phyloP scores from a whole-genome alignment of 2,888 invertebrate genomes.

The Cepaea hortensis region DNA sequence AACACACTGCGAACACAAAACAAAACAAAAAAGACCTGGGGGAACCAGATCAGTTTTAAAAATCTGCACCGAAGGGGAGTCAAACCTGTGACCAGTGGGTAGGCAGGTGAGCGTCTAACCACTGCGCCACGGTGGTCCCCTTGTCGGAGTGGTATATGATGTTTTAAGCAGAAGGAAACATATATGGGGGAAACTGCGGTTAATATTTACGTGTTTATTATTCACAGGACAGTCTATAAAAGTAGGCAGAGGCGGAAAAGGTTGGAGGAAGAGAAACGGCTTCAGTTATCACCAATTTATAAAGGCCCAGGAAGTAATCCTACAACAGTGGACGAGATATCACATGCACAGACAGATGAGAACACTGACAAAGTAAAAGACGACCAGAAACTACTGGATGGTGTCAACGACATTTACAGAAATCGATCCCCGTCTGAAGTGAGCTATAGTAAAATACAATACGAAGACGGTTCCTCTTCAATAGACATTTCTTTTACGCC shows the following conservation, averaged over 20 bases:
- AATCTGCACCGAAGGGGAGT: no score
- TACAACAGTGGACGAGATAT: background rate
- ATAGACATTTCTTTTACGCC: background rate
- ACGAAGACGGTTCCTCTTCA: background rate
- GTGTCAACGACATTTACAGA: conserved; percentile 3
- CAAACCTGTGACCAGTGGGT: no score
- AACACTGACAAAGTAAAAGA: background rate
- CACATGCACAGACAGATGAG: background rate
- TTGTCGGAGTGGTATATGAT: no score
- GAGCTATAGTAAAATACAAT: background rate
- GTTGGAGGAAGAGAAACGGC: background rate
- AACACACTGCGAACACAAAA: no score
- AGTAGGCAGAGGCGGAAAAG: background rate
- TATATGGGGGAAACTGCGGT: no score
- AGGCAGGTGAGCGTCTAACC: no score
- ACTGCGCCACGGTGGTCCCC: no score
- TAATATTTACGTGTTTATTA: background rate
- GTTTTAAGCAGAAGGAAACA: no score
- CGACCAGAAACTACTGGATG: background rate
- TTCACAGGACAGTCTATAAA: conserved; percentile 8
- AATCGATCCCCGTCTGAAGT: background rate
- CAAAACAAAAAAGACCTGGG: no score
- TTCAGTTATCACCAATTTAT: conserved; percentile 5
- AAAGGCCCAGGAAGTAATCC: background rate
- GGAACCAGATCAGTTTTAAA: no score